phyloP scores from a whole-genome alignment of 2,888 invertebrate genomes.

The Acrobeloides nanus region DNA sequence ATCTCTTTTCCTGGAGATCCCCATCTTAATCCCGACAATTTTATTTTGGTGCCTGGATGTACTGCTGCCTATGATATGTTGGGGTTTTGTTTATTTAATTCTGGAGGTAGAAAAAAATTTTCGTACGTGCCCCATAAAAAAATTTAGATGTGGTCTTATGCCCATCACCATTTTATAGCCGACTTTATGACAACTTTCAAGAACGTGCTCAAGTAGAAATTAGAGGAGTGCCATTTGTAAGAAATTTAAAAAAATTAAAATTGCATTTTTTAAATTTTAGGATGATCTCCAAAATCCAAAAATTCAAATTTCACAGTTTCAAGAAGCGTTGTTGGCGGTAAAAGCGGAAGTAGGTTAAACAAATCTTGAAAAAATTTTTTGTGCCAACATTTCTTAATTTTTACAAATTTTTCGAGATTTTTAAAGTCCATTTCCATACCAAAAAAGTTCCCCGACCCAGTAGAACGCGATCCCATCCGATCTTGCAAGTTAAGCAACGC shows the following conservation, averaged over 20 bases:
- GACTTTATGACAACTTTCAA: constrained; percentile 38
- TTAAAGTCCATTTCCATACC: no score
- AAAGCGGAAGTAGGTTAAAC: not conserved
- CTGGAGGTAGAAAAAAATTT: constrained; percentile 24
- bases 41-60: constrained; percentile 32
- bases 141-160: constrained; percentile 46
- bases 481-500: no score
- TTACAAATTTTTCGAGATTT: no score
- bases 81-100: constrained; percentile 29
- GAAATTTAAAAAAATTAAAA: constrained; percentile 8
- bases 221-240: constrained; percentile 20
- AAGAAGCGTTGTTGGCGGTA: constrained; percentile 11
- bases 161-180: constrained; percentile 42
- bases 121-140: no score
- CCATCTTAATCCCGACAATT: constrained; percentile 14
- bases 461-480: no score
- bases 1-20: constrained; percentile 17
- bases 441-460: no score
- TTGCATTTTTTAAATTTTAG: constrained; percentile 10
- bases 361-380: not conserved
- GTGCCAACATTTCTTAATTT: constrained; percentile 3
- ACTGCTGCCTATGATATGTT: constrained; percentile 37
- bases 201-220: constrained; percentile 38
- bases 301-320: constrained; percentile 21
- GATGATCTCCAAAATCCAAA: constrained; percentile 20